A percentile compares a stretch with the other conserved stretches of the same genome.
These are phyloP conservation scores for Drosophila kokeensis DNA, from an alignment of 2,888 invertebrate species.

Conservation along the genomic window DNA sequence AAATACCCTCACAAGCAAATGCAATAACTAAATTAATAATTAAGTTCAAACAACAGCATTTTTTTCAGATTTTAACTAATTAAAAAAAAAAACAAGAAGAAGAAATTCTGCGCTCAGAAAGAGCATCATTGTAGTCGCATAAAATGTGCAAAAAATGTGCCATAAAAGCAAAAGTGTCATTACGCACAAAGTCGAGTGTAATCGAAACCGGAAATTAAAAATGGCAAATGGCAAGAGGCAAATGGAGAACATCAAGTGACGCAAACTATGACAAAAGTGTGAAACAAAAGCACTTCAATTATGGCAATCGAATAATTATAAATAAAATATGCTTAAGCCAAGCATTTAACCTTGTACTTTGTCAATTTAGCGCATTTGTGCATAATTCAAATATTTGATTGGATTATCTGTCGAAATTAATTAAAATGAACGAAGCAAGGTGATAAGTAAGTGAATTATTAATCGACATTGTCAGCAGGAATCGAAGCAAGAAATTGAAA, in stretches of 20 bases:
- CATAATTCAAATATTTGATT: not conserved
- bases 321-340: conserved; percentile 4
- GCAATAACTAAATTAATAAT: not conserved
- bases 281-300: conserved; percentile 5
- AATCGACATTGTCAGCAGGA: not conserved
- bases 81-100: not conserved
- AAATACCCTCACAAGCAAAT: not conserved
- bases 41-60: rapidly evolving
- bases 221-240: conserved; percentile 11
- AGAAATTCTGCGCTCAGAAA: no score
- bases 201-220: conserved; percentile 17
- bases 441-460: not conserved
- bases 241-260: conserved; percentile 13
- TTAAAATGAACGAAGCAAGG: not conserved
- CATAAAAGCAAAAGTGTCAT: not conserved
- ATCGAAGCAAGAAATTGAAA: not conserved
- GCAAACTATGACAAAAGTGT: conserved; percentile 10
- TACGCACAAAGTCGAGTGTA: not conserved
- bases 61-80: not conserved
- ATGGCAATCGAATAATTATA: not conserved
- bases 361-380: not conserved
- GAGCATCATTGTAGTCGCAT: not conserved
- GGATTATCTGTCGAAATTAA: not conserved
- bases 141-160: not conserved
- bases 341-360: not conserved